phyloP scores from a whole-genome alignment of 1,140 invertebrate species.

The Cyphomyrmex costatus region DNA sequence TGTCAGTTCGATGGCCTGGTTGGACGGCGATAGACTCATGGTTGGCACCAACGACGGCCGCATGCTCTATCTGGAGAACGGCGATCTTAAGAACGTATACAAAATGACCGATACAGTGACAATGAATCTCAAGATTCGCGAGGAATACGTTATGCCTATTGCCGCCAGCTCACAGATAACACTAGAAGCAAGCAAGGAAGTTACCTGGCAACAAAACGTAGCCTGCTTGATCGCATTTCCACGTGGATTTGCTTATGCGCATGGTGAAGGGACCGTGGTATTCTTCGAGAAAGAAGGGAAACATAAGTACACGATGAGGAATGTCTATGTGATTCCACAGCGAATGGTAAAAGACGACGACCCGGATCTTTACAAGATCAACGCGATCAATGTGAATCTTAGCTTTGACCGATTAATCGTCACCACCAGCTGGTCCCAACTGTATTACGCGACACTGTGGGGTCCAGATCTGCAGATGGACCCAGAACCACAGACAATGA shows the following conservation, averaged over 20 bases:
- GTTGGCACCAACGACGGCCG: conserved; percentile 92
- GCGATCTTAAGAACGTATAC: conserved; percentile 91
- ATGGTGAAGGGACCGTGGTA: conserved; percentile 88
- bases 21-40: conserved; percentile 91
- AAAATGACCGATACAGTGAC: conserved; percentile 86
- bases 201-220: conserved; percentile 81
- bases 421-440: conserved; percentile 89
- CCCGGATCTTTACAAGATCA: conserved; percentile 86
- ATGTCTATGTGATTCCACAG: conserved; percentile 88
- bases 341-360: conserved; percentile 80
- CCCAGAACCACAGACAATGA: conserved; percentile 83
- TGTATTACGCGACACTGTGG: conserved; percentile 89
- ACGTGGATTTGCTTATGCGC: conserved; percentile 89
- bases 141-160: conserved; percentile 77
- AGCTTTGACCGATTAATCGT: conserved; percentile 88
- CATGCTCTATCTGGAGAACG: conserved; percentile 92
- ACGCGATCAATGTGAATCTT: conserved; percentile 87
- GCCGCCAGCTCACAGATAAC: conserved; percentile 71
- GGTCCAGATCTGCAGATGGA: conserved; percentile 83
- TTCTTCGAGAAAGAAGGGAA: conserved; percentile 90
- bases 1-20: conserved; percentile 90
- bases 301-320: conserved; percentile 88
- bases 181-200: conserved; percentile 74
- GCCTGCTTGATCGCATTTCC: conserved; percentile 86
- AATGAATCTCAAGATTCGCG: conserved; percentile 87